A percentile compares a stretch with the other conserved stretches of the same genome.
These are phyloP conservation scores for Eira barbara DNA, from an alignment of 2,113 vertebrate genomes.

Conservation along the genomic window DNA sequence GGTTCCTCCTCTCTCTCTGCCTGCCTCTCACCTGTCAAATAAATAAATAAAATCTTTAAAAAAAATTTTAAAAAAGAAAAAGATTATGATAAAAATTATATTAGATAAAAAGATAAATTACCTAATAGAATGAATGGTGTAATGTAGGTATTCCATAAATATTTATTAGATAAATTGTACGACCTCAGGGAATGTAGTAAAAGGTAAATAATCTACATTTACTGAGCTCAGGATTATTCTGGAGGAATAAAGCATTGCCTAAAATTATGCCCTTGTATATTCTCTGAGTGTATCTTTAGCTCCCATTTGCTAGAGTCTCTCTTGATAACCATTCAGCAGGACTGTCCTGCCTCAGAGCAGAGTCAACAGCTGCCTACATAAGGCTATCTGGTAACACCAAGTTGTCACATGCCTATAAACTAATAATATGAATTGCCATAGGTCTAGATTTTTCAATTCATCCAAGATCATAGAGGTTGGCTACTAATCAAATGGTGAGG, in stretches of 20 bases:
- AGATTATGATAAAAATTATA: background rate
- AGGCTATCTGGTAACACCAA: background rate
- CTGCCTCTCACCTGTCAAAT: no score
- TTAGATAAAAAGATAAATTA: constrained; percentile 9
- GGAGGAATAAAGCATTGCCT: background rate
- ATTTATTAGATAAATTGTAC: background rate
- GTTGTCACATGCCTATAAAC: background rate
- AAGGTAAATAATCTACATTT: background rate
- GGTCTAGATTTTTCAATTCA: background rate
- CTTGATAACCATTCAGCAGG: background rate
- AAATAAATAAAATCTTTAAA: no score
- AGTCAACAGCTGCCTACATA: background rate
- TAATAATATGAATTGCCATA: background rate
- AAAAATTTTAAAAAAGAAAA: background rate
- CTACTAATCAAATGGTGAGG: background rate
- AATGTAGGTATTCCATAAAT: background rate
- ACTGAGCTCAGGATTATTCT: background rate
- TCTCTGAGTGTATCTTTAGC: background rate
- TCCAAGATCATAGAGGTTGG: background rate
- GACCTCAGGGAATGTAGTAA: background rate
- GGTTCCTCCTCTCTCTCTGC: no score
- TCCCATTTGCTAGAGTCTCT: background rate
- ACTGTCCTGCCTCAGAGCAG: background rate
- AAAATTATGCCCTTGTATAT: background rate
- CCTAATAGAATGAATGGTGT: background rate